Evolutionary conservation across 2,797 vertebrate genomes (phyloP).

Genomic region (Valencia hispanica): DNA sequence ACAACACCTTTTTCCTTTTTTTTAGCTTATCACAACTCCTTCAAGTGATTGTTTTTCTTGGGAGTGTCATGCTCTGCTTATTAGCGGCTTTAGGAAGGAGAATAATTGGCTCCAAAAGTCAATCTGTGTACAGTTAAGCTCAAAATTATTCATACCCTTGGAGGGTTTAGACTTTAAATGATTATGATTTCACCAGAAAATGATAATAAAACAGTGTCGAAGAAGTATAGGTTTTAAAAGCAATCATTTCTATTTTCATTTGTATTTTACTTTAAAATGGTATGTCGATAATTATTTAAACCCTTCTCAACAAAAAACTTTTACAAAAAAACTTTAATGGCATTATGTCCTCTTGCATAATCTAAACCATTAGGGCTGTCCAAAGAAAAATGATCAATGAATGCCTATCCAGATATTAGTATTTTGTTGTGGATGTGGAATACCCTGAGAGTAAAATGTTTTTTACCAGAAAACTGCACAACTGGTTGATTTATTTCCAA

Average conservation of each 20-base stretch:
- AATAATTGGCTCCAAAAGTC: not conserved
- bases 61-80: not conserved
- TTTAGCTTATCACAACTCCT: not conserved
- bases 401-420: no score
- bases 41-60: not conserved
- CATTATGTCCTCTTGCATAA: not conserved
- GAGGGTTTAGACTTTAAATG: not conserved
- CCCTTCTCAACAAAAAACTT: not conserved
- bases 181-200: not conserved
- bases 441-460: no score
- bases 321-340: not conserved
- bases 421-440: no score
- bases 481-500: no score
- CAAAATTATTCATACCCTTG: not conserved
- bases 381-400: no score
- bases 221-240: no score
- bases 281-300: not conserved
- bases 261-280: not conserved
- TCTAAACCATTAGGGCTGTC: not conserved
- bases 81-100: not conserved
- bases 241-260: not conserved
- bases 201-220: not conserved
- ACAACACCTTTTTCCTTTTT: not conserved
- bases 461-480: no score
- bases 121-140: not conserved